Evolutionary conservation across 1,140 invertebrate genomes (phyloP).

Genomic region (Lasioglossum albipes): DNA sequence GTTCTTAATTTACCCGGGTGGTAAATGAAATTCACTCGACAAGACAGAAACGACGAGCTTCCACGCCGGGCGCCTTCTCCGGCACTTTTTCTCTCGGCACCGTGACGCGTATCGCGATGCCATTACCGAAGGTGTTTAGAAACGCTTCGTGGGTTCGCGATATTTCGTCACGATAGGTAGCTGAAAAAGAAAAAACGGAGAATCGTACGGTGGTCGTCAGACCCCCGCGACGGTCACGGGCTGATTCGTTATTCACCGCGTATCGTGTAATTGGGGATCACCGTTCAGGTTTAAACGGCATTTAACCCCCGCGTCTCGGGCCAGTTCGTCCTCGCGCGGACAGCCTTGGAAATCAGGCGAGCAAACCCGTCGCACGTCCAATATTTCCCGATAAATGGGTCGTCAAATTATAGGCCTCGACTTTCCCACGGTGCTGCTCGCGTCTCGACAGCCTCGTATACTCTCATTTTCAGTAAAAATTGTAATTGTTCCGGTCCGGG

Average conservation of each 20-base stretch:
- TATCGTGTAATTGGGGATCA: constrained; percentile 31
- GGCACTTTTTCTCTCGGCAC: no score
- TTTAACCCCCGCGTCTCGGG: constrained; percentile 9
- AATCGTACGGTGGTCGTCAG: neutral
- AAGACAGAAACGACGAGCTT: neutral
- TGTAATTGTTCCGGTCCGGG: neutral
- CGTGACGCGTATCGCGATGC: neutral
- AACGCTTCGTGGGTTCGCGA: neutral
- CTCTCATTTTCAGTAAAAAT: neutral
- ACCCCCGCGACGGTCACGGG: constrained; percentile 17
- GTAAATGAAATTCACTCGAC: neutral
- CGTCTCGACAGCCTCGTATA: no score
- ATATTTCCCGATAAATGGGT: constrained; percentile 25
- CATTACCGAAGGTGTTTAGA: neutral
- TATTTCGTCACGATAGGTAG: constrained; percentile 18
- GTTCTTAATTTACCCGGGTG: neutral
- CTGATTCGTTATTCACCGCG: constrained; percentile 42
- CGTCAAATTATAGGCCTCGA: constrained; percentile 12
- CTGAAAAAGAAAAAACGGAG: neutral
- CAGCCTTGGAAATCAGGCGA: constrained; percentile 18
- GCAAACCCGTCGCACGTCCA: neutral
- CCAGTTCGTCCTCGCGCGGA: no score
- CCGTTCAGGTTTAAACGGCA: constrained; percentile 9
- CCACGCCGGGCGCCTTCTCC: neutral
- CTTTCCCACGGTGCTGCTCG: constrained; percentile 9